Percentiles rank a stretch among this genome's conserved stretches.
These are phyloP conservation scores for Drosophila mauritiana DNA, from an alignment of 1,140 invertebrate genomes.

Conservation along the genomic window DNA sequence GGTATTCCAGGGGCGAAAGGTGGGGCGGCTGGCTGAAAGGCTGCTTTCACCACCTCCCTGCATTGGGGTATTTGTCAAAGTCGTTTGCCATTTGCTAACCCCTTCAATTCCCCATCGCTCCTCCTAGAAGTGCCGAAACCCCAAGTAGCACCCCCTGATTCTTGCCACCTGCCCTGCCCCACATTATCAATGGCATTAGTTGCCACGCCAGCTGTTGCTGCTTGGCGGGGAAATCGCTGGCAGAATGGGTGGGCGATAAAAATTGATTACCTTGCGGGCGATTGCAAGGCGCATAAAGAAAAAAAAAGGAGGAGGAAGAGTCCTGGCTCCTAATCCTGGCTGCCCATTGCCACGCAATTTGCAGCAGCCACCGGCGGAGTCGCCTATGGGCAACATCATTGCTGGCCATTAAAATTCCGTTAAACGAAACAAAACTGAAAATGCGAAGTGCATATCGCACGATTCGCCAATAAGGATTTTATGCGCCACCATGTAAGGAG, in stretches of 20 bases:
- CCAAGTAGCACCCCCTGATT: neutral
- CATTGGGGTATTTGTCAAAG: slow-evolving; percentile 51
- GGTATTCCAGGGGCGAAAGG: neutral
- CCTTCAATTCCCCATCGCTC: no score
- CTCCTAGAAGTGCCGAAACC: neutral
- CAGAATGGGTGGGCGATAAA: slow-evolving; percentile 36
- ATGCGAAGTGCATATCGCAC: slow-evolving; percentile 35
- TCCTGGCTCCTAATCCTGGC: neutral
- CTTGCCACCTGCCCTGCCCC: neutral
- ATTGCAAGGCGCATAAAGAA: slow-evolving; percentile 55
- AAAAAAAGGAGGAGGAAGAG: neutral
- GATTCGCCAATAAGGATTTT: slow-evolving; percentile 34
- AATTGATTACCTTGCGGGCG: slow-evolving; percentile 61
- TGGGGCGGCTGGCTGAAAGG: neutral
- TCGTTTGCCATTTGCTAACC: slow-evolving; percentile 25
- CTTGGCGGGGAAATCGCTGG: neutral
- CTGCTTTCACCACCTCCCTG: slow-evolving; percentile 13
- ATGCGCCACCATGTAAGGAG: slow-evolving; percentile 7
- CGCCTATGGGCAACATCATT: slow-evolving; percentile 24
- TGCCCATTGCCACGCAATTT: slow-evolving; percentile 66
- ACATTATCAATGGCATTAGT: slow-evolving; percentile 39
- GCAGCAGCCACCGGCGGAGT: slow-evolving; percentile 4
- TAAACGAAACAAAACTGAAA: slow-evolving; percentile 32
- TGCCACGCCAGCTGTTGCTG: slow-evolving; percentile 47
- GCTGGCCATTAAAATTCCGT: slow-evolving; percentile 41